Percentiles rank a stretch among this genome's conserved stretches.
These are phyloP conservation scores for Tachycineta bicolor DNA, from an alignment of 2,113 vertebrate genomes.

Conservation along the genomic window DNA sequence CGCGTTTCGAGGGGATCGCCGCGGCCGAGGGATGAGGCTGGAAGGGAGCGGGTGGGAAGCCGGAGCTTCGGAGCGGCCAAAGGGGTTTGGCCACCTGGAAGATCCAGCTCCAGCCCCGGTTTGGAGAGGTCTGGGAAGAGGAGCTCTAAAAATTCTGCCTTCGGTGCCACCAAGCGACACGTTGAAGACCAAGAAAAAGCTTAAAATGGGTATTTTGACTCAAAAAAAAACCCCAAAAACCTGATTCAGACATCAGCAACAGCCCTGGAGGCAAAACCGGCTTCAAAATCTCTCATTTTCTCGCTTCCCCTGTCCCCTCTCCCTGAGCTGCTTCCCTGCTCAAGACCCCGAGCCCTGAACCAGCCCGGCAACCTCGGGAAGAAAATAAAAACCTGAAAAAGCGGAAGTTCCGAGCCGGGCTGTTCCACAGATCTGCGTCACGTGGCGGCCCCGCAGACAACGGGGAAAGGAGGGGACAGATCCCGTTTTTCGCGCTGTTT, in stretches of 20 bases:
- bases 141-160: neutral
- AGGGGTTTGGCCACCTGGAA: neutral
- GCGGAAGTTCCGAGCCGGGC: neutral
- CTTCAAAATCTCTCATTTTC: neutral
- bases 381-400: neutral
- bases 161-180: fast-evolving
- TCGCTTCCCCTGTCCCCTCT: fast-evolving
- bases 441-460: neutral
- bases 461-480: neutral
- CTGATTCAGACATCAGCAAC: fast-evolving
- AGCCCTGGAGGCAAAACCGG: neutral
- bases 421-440: neutral
- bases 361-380: neutral
- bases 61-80: neutral
- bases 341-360: fast-evolving
- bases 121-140: neutral
- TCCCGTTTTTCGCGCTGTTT: neutral
- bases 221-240: neutral
- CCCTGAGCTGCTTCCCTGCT: neutral
- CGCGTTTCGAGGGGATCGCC: neutral
- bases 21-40: fast-evolving
- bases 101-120: neutral
- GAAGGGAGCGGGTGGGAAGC: neutral
- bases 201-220: neutral
- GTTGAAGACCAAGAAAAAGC: neutral